These are phyloP conservation scores for Mohoua ochrocephala DNA, from an alignment of 2,113 vertebrate genomes.

Conservation along the genomic window DNA sequence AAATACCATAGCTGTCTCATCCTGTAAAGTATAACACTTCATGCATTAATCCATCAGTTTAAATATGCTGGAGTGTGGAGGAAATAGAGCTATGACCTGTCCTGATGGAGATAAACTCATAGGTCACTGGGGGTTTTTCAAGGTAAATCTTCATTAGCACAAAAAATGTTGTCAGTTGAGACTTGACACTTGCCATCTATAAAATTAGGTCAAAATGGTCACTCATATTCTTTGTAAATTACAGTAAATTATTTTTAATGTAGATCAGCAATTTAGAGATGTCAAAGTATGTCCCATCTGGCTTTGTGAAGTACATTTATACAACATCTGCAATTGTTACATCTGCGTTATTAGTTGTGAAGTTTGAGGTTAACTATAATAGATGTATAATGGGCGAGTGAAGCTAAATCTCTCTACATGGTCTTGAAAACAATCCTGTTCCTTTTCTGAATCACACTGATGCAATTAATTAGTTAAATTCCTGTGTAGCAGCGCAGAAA, in stretches of 20 bases:
- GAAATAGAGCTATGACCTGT: not conserved
- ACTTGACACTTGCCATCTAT: not conserved
- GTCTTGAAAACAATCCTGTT: not conserved
- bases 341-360: not conserved
- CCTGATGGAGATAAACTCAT: not conserved
- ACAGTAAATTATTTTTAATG: not conserved
- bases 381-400: not conserved
- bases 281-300: not conserved
- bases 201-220: not conserved
- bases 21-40: not conserved
- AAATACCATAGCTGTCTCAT: not conserved
- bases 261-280: not conserved
- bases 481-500: not conserved
- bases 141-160: not conserved
- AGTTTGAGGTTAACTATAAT: not conserved
- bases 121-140: not conserved
- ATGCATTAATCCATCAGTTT: not conserved
- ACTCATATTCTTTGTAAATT: not conserved
- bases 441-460: not conserved
- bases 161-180: slow-evolving; percentile 2
- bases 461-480: not conserved
- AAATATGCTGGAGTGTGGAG: not conserved
- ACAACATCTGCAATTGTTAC: not conserved
- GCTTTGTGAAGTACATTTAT: not conserved
- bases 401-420: not conserved